phyloP scores from a whole-genome alignment of 2,888 invertebrate genomes.

The Cremastobaeus sp. region DNA sequence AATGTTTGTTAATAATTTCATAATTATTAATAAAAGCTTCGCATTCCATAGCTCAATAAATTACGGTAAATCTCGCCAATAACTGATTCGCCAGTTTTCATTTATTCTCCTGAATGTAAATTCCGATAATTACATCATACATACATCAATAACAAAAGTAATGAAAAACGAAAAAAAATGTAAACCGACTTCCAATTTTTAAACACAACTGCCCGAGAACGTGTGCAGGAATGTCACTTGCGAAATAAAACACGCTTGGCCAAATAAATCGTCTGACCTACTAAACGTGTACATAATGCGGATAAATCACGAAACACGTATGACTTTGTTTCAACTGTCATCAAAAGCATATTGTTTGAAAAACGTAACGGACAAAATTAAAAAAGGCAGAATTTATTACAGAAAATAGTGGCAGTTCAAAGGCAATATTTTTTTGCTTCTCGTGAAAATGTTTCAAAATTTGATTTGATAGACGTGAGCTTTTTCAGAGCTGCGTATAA shows the following conservation, averaged over 20 bases:
- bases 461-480: no score
- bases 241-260: slow-evolving; percentile 40
- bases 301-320: slow-evolving; percentile 44
- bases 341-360: slow-evolving; percentile 30
- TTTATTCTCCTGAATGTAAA: slow-evolving; percentile 35
- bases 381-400: slow-evolving; percentile 3
- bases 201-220: slow-evolving; percentile 31
- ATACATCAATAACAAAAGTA: slow-evolving; percentile 45
- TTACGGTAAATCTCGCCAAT: slow-evolving; percentile 30
- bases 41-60: slow-evolving; percentile 11
- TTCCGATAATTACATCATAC: slow-evolving; percentile 39
- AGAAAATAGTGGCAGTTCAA: neutral
- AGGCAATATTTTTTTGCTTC: no score
- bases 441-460: no score
- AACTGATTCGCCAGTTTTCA: slow-evolving; percentile 36
- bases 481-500: no score
- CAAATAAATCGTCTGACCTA: slow-evolving; percentile 52
- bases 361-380: slow-evolving; percentile 5
- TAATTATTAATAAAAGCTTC: slow-evolving; percentile 44
- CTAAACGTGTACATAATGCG: slow-evolving; percentile 47
- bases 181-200: slow-evolving; percentile 32
- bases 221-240: slow-evolving; percentile 34
- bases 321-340: slow-evolving; percentile 35
- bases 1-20: slow-evolving; percentile 40
- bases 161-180: slow-evolving; percentile 35